Conservation (phyloP, 2,797 vertebrate genomes). For the Chaetophractus vellerosus region DNA sequence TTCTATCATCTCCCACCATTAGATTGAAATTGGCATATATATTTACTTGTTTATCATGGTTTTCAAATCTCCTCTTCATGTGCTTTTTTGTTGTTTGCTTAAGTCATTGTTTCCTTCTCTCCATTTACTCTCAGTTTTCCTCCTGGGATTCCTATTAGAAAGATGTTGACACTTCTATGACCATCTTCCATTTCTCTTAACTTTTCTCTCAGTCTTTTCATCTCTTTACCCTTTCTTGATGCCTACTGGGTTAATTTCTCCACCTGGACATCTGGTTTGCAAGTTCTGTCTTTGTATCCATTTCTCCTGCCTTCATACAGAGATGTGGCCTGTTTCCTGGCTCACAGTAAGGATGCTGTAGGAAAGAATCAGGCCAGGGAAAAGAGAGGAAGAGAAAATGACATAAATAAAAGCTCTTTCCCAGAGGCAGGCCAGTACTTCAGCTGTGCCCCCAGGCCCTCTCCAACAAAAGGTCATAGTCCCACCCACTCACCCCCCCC, state of each 20-base stretch:
- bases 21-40: neutral
- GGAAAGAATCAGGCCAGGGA: conserved; percentile 13
- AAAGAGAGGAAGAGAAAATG: neutral
- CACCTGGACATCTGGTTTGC: neutral
- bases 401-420: neutral
- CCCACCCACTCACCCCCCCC: neutral
- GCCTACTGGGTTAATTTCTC: neutral
- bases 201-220: neutral
- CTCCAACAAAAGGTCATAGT: neutral
- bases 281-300: neutral
- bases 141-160: neutral
- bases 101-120: neutral
- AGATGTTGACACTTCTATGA: neutral
- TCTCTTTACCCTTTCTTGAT: neutral
- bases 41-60: neutral
- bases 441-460: neutral
- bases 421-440: neutral
- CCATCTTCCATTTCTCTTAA: neutral
- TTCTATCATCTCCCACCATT: neutral
- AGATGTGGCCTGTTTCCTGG: conserved; percentile 1
- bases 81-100: neutral
- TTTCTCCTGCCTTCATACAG: neutral
- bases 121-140: neutral
- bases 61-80: neutral
- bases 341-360: neutral